A percentile compares a stretch with the other conserved stretches of the same genome.
Evolutionary conservation across 2,888 invertebrate genomes (phyloP).

Genomic region (Papilio protenor): DNA sequence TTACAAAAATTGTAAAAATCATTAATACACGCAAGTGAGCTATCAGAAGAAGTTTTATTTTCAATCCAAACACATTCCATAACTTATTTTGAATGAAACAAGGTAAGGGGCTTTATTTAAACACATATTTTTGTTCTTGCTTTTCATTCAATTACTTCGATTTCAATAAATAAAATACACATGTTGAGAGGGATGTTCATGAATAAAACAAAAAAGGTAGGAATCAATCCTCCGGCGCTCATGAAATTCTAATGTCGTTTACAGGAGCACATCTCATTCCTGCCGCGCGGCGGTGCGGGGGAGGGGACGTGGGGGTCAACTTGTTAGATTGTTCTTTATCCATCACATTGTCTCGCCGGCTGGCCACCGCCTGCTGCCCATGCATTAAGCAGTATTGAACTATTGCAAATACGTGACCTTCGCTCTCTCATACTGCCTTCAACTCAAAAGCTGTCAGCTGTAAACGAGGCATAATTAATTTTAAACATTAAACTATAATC

Average conservation of each 20-base stretch:
- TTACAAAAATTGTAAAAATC: no score
- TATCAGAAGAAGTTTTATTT: no score
- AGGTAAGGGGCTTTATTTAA: no score
- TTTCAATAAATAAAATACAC: conserved; percentile 14
- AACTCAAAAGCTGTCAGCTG: background rate
- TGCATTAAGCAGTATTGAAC: background rate
- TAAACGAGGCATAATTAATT: no score
- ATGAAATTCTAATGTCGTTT: conserved; percentile 33
- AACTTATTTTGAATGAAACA: no score
- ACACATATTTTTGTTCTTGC: background rate
- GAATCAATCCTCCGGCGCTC: conserved; percentile 23
- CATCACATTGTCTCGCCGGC: background rate
- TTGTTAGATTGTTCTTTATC: conserved; percentile 14
- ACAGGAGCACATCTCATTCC: conserved; percentile 22
- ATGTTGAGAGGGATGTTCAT: conserved; percentile 8
- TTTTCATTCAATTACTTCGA: conserved; percentile 8
- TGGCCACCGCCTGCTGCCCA: background rate
- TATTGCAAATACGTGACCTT: background rate
- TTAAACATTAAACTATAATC: no score
- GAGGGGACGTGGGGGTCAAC: no score
- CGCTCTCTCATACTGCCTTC: background rate
- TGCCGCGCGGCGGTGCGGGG: background rate
- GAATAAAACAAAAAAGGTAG: conserved; percentile 29
- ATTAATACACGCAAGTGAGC: no score
- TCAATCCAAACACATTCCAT: no score